A percentile compares a stretch with the other conserved stretches of the same genome.
These are phyloP conservation scores for Netelia virgata DNA, from an alignment of 2,888 invertebrate genomes.

Conservation along the genomic window DNA sequence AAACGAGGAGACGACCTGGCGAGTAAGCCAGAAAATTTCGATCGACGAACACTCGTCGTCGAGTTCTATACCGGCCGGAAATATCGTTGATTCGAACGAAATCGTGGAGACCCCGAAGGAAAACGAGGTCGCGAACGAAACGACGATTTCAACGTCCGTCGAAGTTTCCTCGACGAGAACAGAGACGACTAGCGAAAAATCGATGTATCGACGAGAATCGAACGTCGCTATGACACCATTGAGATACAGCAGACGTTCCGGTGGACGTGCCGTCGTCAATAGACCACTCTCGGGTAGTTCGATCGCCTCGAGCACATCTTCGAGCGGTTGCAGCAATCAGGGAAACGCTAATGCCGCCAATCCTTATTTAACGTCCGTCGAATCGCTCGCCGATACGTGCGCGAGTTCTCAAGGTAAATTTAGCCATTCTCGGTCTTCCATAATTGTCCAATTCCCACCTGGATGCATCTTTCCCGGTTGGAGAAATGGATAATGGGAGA, in stretches of 20 bases:
- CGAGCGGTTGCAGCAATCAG: constrained; percentile 85
- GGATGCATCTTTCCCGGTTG: background rate
- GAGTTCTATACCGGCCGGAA: background rate
- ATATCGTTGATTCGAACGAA: background rate
- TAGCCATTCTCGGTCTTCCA: constrained; percentile 15
- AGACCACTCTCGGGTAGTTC: constrained; percentile 92
- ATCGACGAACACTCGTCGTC: background rate
- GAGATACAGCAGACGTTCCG: constrained; percentile 86
- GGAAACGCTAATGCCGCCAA: constrained; percentile 89
- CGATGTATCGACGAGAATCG: constrained; percentile 82
- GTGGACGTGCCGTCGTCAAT: constrained; percentile 87
- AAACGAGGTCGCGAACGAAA: constrained; percentile 34
- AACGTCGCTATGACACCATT: constrained; percentile 76
- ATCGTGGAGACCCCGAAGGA: constrained; percentile 39
- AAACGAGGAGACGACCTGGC: constrained; percentile 20
- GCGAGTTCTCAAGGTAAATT: constrained; percentile 85
- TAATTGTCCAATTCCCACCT: background rate
- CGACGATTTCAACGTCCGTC: background rate
- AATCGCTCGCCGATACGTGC: constrained; percentile 93
- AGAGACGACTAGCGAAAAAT: constrained; percentile 83
- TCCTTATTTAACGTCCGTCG: constrained; percentile 94
- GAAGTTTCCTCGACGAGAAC: constrained; percentile 39
- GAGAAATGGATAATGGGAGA: background rate
- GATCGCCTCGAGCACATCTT: constrained; percentile 88
- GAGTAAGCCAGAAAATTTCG: background rate